phyloP scores from a whole-genome alignment of 2,113 vertebrate genomes.

The Protobothrops flavoviridis region DNA sequence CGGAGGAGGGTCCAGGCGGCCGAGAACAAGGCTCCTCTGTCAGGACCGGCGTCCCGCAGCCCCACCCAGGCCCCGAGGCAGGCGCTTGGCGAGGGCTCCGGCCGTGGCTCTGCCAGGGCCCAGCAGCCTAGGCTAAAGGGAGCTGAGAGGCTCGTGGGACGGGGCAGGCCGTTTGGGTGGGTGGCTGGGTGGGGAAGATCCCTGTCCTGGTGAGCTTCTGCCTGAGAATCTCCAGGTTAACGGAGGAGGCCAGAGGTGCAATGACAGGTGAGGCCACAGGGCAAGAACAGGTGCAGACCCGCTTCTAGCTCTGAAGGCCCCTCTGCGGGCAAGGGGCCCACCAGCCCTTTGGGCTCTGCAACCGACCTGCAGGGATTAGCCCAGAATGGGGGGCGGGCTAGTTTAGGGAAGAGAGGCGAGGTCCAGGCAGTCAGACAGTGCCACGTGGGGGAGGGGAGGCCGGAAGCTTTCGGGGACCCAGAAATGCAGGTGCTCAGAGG shows the following conservation, averaged over 20 bases:
- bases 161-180: no score
- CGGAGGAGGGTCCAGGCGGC: not conserved
- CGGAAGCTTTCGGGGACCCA: not conserved
- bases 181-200: no score
- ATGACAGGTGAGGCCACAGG: not conserved
- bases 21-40: constrained; percentile 17
- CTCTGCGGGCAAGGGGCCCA: not conserved
- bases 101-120: not conserved
- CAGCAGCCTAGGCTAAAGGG: not conserved
- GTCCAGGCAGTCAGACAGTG: not conserved
- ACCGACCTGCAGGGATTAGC: not conserved
- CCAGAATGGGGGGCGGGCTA: not conserved
- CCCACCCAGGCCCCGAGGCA: not conserved
- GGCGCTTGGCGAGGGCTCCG: not conserved
- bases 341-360: not conserved
- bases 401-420: not conserved
- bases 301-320: not conserved
- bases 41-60: not conserved
- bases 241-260: not conserved
- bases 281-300: not conserved
- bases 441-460: not conserved
- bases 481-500: not conserved
- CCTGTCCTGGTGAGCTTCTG: not conserved
- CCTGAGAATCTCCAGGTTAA: not conserved
- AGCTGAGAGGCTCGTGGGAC: not conserved